phyloP scores from a whole-genome alignment of 2,888 invertebrate genomes.

The Gymnosoma rotundatum region DNA sequence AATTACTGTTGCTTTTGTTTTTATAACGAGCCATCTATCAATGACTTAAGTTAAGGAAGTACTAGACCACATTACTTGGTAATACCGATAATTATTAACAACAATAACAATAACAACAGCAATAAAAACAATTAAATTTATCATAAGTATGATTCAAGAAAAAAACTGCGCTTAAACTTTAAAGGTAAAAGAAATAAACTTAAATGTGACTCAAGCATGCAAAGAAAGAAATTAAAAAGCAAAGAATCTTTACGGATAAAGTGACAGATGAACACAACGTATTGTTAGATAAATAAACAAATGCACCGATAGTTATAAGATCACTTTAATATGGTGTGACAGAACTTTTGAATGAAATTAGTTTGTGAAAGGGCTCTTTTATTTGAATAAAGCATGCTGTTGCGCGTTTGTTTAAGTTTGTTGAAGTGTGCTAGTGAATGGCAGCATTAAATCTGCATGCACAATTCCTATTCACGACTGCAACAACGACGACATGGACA shows the following conservation, averaged over 20 bases:
- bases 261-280: slow-evolving; percentile 24
- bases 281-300: slow-evolving; percentile 39
- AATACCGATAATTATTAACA: slow-evolving; percentile 29
- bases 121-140: background rate
- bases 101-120: slow-evolving; percentile 4
- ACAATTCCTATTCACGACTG: slow-evolving; percentile 18
- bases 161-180: slow-evolving; percentile 37
- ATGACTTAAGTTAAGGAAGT: slow-evolving; percentile 51
- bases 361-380: slow-evolving; percentile 43
- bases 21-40: slow-evolving; percentile 7
- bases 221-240: slow-evolving; percentile 43
- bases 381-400: slow-evolving; percentile 1
- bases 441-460: slow-evolving; percentile 6
- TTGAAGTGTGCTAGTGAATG: background rate
- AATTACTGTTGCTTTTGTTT: slow-evolving; percentile 49
- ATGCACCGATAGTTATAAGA: slow-evolving; percentile 72
- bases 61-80: slow-evolving; percentile 19
- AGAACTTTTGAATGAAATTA: slow-evolving; percentile 52
- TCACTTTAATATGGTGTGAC: slow-evolving; percentile 74
- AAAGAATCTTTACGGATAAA: slow-evolving; percentile 18
- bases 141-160: background rate
- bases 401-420: slow-evolving; percentile 12
- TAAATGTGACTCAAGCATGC: slow-evolving; percentile 57
- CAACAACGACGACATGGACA: background rate
- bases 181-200: slow-evolving; percentile 14